Evolutionary conservation across 2,888 invertebrate species (phyloP), one percentile per base, ranked within the genome.

Genomic region (Candidula unifasciata): DNA sequence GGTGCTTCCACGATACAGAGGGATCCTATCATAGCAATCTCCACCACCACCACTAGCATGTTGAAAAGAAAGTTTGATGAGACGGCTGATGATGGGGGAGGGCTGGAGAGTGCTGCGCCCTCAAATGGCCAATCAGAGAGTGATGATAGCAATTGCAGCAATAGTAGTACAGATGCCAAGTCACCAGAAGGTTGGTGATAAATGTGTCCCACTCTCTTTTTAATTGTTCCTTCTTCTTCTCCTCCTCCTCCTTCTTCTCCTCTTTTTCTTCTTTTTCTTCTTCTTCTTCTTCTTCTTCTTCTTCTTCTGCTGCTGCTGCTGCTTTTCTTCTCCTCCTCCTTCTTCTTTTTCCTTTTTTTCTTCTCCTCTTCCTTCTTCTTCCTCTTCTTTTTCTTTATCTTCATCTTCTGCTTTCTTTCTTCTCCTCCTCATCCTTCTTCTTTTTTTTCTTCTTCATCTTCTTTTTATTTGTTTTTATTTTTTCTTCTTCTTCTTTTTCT

Each of bases 41-140:
- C 27, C 3, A 2, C 73, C 6, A 37, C 18, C 8, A 6, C 73
- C 24, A 27, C 52, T 18, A 66, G 13, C 44, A 91, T 91, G 91
- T 87, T 90, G 33, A 92, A 92, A 86, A 85, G 92, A 30, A 92
- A 91, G 86, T 80, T 91, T 57, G 90, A 89, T 8, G 91, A 90
- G 27, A 33, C 87, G 10, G 54, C 30, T 54, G 54, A 77, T 35
- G 71, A 73, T 44, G 82, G 77, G 18, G 79, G 52, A 10, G 44
- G 37, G 21, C 37, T 54, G 2, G 81, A 35, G 54, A 80, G 52
- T 44, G 69, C 80, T 71, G 37, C 73, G 2, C 44, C 73, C 24
- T 79, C 78, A 57, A 57, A 74, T 57, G 83, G 83, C 3, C 87
- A 89, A 44, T 86, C 89, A 5, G 88, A 89, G 77, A 87, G 88